phyloP scores from a whole-genome alignment of 2,797 vertebrate genomes.

The Periophthalmus magnuspinnatus region DNA sequence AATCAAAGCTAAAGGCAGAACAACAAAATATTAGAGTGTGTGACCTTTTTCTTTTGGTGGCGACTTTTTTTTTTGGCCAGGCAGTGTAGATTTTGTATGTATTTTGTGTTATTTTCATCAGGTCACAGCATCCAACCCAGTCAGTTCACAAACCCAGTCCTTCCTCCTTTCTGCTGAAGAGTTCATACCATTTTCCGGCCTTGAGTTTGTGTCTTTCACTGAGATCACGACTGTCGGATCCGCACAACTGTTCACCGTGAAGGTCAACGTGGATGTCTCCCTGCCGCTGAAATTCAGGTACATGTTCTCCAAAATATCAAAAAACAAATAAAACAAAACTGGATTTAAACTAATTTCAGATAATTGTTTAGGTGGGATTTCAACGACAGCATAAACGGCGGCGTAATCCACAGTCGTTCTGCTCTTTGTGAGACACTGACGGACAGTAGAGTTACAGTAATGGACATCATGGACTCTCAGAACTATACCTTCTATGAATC shows the following conservation, averaged over 20 bases:
- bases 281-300: constrained; percentile 74
- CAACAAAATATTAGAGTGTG: no score
- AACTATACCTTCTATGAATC: constrained; percentile 66
- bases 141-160: constrained; percentile 75
- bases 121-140: constrained; percentile 78
- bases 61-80: no score
- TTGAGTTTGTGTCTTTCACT: constrained; percentile 57
- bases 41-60: no score
- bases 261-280: constrained; percentile 73
- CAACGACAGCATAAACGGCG: constrained; percentile 65
- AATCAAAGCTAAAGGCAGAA: no score
- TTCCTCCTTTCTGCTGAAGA: constrained; percentile 68
- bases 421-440: constrained; percentile 57
- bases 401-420: constrained; percentile 46
- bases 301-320: background rate
- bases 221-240: constrained; percentile 53
- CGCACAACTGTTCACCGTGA: constrained; percentile 56
- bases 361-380: constrained; percentile 77
- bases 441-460: constrained; percentile 47
- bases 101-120: constrained; percentile 29
- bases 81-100: no score
- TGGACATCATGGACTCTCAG: constrained; percentile 62
- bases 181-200: constrained; percentile 58
- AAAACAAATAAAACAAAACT: background rate
- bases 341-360: background rate